Conservation (phyloP, 2,113 vertebrate genomes). For the Thamnaconus septentrionalis region DNA sequence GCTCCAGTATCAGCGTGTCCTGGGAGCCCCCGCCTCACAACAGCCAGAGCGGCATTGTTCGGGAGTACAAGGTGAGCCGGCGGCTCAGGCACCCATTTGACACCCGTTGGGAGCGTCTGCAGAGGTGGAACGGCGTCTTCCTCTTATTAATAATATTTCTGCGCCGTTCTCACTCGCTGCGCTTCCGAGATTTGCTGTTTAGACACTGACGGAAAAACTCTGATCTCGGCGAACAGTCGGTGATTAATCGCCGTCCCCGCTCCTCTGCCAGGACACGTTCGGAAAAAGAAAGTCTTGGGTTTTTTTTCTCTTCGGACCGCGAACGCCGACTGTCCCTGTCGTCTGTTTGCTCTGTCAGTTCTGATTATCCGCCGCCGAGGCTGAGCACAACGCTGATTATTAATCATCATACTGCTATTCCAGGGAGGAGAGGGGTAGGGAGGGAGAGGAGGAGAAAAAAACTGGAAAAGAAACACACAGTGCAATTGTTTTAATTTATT, state of each 20-base stretch:
- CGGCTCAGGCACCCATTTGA: background rate
- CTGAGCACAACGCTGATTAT: conserved; percentile 57
- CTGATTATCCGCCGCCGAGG: conserved; percentile 49
- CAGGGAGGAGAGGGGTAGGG: background rate
- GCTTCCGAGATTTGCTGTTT: conserved; percentile 5
- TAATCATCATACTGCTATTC: conserved; percentile 57
- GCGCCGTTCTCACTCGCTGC: conserved; percentile 7
- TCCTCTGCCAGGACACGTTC: conserved; percentile 40
- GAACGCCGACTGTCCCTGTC: conserved; percentile 47
- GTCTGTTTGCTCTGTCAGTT: conserved; percentile 51
- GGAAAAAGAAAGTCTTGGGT: background rate
- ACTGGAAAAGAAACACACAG: conserved; percentile 10
- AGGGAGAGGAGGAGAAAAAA: background rate
- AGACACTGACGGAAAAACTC: conserved; percentile 28
- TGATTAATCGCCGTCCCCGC: conserved; percentile 41
- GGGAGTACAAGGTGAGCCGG: conserved; percentile 84
- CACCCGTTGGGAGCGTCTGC: background rate
- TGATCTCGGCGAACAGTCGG: conserved; percentile 49
- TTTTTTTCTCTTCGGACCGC: conserved; percentile 49
- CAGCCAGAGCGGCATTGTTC: conserved; percentile 84
- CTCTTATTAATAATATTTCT: background rate
- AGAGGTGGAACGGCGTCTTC: conserved; percentile 8
- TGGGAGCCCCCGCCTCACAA: conserved; percentile 87
- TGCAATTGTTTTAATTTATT: conserved; percentile 42
- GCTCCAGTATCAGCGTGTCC: conserved; percentile 86